Percentiles rank a stretch among this genome's conserved stretches.
Conservation (phyloP, 2,797 vertebrate genomes). For the Rallus crepitans region DNA sequence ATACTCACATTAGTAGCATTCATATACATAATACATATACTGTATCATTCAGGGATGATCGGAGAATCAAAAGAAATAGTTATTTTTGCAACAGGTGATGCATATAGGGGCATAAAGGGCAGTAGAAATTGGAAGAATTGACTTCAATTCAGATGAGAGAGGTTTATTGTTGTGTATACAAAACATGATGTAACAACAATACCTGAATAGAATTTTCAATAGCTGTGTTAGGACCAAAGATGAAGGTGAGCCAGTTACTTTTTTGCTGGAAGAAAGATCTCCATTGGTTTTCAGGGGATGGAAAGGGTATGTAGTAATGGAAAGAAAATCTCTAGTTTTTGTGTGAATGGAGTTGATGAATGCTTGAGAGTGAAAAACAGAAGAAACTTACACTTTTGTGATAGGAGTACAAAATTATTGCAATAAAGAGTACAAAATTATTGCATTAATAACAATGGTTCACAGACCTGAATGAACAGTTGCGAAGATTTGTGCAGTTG, state of each 20-base stretch:
- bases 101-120: not conserved
- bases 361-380: not conserved
- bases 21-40: fast-evolving
- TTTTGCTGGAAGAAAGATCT: not conserved
- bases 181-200: not conserved
- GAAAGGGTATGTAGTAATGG: not conserved
- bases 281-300: not conserved
- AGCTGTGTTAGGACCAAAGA: not conserved
- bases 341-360: not conserved
- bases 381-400: not conserved
- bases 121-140: not conserved
- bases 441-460: not conserved
- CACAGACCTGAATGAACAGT: not conserved
- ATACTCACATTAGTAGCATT: not conserved
- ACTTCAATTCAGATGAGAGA: not conserved
- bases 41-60: not conserved
- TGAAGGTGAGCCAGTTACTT: not conserved
- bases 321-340: not conserved
- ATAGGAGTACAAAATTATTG: not conserved
- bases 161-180: not conserved
- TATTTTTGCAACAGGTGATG: not conserved
- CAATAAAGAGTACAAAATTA: not conserved
- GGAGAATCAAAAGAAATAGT: not conserved
- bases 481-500: not conserved
- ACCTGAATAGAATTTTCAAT: not conserved